Percentiles rank a stretch among this genome's conserved stretches.
Evolutionary conservation across 2,888 invertebrate species (phyloP).

Genomic region (Pteria penguin): DNA sequence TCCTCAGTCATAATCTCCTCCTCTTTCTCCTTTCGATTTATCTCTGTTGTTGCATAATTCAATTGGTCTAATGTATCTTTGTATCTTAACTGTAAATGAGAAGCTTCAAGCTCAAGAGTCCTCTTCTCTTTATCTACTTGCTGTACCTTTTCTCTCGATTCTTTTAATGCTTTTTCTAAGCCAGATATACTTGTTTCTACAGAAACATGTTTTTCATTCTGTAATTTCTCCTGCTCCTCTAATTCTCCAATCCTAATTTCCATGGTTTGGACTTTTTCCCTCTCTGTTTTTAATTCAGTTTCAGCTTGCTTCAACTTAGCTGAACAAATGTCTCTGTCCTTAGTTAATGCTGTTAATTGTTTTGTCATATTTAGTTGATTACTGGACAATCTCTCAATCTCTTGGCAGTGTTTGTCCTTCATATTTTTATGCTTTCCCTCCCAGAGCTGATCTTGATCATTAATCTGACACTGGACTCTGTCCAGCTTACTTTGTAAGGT

Average conservation of each 20-base stretch:
- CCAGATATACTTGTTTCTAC: no score
- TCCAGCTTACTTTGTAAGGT: slow-evolving; percentile 45
- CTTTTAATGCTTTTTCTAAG: no score
- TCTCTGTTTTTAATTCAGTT: slow-evolving; percentile 21
- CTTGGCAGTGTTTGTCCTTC: slow-evolving; percentile 1
- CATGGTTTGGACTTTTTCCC: no score
- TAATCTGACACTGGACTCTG: slow-evolving; percentile 41
- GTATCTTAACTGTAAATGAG: no score
- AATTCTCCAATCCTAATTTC: no score
- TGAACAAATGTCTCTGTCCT: slow-evolving; percentile 15
- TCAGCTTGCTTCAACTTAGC: slow-evolving; percentile 22
- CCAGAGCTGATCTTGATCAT: slow-evolving; percentile 6
- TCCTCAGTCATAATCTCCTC: slow-evolving; percentile 8
- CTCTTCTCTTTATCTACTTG: neutral
- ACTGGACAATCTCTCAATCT: no score
- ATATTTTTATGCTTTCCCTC: slow-evolving; percentile 22
- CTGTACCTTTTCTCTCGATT: neutral
- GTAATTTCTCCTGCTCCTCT: no score
- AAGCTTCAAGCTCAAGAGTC: neutral
- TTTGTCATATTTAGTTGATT: no score
- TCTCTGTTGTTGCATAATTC: no score
- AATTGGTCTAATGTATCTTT: no score
- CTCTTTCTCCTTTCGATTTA: no score
- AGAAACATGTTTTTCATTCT: no score
- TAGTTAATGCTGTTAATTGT: slow-evolving; percentile 13